Conservation (phyloP, 2,888 invertebrate genomes). For the Cremastinae sp. region DNA sequence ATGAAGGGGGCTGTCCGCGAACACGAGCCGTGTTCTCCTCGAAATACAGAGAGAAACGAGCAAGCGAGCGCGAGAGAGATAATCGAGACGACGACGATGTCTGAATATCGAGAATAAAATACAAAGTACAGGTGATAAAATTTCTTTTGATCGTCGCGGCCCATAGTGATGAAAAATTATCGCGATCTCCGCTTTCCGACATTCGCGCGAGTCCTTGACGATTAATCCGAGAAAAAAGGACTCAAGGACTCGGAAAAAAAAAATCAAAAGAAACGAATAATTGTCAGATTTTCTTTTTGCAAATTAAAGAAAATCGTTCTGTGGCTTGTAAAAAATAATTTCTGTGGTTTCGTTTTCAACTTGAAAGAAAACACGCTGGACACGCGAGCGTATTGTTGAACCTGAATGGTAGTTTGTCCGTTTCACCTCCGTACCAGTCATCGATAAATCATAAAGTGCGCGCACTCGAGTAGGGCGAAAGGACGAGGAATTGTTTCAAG, state of each 20-base stretch:
- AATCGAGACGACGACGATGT: conserved; percentile 24
- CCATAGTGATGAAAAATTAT: conserved; percentile 37
- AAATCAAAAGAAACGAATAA: not conserved
- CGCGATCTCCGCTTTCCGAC: not conserved
- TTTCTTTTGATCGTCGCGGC: conserved; percentile 58
- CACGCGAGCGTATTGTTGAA: conserved; percentile 13
- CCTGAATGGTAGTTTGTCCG: conserved; percentile 47
- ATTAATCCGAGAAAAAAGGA: not conserved
- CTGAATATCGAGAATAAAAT: conserved; percentile 58
- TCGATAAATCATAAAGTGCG: conserved; percentile 40
- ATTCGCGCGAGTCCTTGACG: conserved; percentile 32
- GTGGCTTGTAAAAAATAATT: not conserved
- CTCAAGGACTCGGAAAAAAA: conserved; percentile 1
- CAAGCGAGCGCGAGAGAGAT: conserved; percentile 9
- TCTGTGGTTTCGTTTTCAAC: not conserved
- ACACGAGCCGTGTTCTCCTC: conserved; percentile 30
- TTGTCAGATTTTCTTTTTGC: too few species aligned
- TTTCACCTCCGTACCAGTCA: conserved; percentile 45
- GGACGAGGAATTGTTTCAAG: not conserved
- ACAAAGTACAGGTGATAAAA: conserved; percentile 55
- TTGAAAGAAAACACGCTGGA: not conserved
- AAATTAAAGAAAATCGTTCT: not conserved
- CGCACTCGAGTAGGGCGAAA: not conserved
- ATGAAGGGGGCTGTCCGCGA: conserved; percentile 28
- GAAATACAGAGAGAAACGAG: conserved; percentile 11